phyloP scores from a whole-genome alignment of 2,888 invertebrate species.

The Xestia c-nigrum region DNA sequence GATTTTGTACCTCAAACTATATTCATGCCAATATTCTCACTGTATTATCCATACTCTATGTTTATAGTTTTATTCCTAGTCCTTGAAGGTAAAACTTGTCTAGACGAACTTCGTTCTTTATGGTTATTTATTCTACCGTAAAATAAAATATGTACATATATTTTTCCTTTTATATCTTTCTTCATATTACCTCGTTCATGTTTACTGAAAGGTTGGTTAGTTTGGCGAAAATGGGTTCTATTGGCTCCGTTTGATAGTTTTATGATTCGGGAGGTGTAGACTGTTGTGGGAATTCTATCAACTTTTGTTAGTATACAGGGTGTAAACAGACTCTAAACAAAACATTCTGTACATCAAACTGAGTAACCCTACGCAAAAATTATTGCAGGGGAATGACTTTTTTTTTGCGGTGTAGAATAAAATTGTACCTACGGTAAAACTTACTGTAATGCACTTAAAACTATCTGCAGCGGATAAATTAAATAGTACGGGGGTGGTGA shows the following conservation, averaged over 20 bases:
- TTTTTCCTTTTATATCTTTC: constrained; percentile 25
- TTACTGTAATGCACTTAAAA: too few species aligned
- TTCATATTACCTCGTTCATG: constrained; percentile 27
- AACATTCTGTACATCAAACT: too few species aligned
- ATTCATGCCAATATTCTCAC: constrained; percentile 3
- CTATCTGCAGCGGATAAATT: too few species aligned
- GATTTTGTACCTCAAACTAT: background rate
- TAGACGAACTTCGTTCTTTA: constrained; percentile 25
- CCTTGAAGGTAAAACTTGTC: constrained; percentile 19
- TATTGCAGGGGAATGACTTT: too few species aligned
- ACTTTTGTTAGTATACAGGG: background rate
- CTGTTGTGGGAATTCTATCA: background rate
- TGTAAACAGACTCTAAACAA: too few species aligned
- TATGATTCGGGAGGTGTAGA: background rate
- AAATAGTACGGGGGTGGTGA: too few species aligned
- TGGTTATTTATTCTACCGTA: constrained; percentile 26
- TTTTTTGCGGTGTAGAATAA: too few species aligned
- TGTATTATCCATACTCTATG: background rate
- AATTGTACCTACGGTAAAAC: too few species aligned
- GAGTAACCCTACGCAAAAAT: too few species aligned
- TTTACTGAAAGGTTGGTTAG: constrained; percentile 29
- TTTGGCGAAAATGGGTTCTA: background rate
- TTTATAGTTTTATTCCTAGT: constrained; percentile 10
- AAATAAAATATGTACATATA: constrained; percentile 38
- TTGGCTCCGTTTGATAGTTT: background rate